Conservation (phyloP, 2,113 vertebrate species). For the Herpetotheres cachinnans region DNA sequence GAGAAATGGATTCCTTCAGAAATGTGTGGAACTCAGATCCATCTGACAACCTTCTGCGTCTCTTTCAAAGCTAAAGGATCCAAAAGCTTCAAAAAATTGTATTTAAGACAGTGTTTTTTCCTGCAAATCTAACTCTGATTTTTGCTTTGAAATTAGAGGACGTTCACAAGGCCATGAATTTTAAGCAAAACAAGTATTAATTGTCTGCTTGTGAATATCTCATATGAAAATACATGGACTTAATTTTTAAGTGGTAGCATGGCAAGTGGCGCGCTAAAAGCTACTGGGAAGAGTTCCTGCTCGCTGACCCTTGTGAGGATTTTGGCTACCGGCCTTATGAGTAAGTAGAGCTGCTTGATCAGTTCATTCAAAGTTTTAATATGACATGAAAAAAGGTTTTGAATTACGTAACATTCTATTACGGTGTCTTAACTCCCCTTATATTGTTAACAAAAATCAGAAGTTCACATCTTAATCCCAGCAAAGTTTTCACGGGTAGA, state of each 20-base stretch:
- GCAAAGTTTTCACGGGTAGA: neutral
- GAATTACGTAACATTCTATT: neutral
- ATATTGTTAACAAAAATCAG: neutral
- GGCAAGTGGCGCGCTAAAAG: neutral
- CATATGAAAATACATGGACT: neutral
- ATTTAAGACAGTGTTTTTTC: neutral
- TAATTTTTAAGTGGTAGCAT: neutral
- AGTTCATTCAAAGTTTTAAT: neutral
- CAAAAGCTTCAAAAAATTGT: neutral
- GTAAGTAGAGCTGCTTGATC: neutral
- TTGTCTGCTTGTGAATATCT: neutral
- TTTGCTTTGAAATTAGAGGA: neutral
- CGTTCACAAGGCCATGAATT: neutral
- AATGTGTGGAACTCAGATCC: neutral
- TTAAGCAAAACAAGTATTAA: neutral
- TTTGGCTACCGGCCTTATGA: neutral
- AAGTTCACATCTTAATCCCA: neutral
- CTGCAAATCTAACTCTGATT: neutral
- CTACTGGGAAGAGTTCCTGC: neutral
- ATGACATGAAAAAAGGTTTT: neutral
- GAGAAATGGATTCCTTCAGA: neutral
- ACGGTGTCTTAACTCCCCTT: neutral
- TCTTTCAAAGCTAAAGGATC: neutral
- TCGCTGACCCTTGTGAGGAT: rapidly evolving
- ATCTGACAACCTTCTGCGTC: neutral